Percentiles rank a stretch among this genome's conserved stretches.
Evolutionary conservation across 92 coral and sea anemone genomes (phyloP).

Genomic region (Epizoanthus illoricatus): DNA sequence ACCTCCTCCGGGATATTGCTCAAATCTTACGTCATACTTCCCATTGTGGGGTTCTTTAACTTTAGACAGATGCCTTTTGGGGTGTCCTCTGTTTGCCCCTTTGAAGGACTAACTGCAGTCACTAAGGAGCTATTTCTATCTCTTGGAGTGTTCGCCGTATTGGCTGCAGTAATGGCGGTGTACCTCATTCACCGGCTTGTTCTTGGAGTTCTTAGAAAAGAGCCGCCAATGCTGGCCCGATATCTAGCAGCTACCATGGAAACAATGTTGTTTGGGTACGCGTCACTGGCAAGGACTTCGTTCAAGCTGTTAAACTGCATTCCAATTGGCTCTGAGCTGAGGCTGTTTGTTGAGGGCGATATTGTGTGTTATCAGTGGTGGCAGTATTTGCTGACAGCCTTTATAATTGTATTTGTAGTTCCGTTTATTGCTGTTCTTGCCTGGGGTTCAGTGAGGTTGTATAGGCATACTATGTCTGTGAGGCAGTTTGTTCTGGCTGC

Average conservation of each 20-base stretch:
- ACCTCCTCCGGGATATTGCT: slow-evolving; percentile 27
- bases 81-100: slow-evolving; percentile 63
- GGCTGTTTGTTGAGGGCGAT: slow-evolving; percentile 69
- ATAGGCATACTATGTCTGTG: slow-evolving; percentile 48
- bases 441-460: slow-evolving; percentile 69
- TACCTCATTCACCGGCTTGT: slow-evolving; percentile 44
- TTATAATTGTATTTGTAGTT: slow-evolving; percentile 48
- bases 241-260: slow-evolving; percentile 65
- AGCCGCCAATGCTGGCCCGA: slow-evolving; percentile 52
- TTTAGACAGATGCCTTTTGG: slow-evolving; percentile 44
- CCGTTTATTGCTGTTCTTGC: slow-evolving; percentile 67
- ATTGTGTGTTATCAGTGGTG: slow-evolving; percentile 75
- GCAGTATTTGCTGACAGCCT: slow-evolving; percentile 61
- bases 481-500: slow-evolving; percentile 61
- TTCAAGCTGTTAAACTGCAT: slow-evolving; percentile 68
- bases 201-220: slow-evolving; percentile 26
- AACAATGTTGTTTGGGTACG: slow-evolving; percentile 84
- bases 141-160: slow-evolving; percentile 51
- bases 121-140: slow-evolving; percentile 69
- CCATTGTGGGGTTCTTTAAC: slow-evolving; percentile 65
- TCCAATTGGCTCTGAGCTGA: slow-evolving; percentile 51
- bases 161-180: slow-evolving; percentile 36
- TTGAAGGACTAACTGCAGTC: slow-evolving; percentile 71
- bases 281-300: slow-evolving; percentile 63
- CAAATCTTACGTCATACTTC: slow-evolving; percentile 30